A percentile compares a stretch with the other conserved stretches of the same genome.
These are phyloP conservation scores for Tortrix viridana DNA, from an alignment of 2,888 invertebrate species.

Conservation along the genomic window DNA sequence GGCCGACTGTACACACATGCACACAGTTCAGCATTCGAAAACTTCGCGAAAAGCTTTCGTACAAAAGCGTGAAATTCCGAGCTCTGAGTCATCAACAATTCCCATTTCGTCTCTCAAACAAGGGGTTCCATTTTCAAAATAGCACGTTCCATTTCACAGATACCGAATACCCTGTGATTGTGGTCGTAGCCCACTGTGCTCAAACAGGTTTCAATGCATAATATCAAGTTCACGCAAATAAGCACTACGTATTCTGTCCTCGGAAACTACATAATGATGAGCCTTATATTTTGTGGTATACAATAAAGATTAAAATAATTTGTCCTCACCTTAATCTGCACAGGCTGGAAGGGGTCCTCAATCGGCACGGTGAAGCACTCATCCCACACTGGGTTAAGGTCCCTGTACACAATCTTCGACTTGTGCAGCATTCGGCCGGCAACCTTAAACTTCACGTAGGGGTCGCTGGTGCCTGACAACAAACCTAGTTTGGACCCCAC, in stretches of 20 bases:
- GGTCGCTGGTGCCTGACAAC: constrained; percentile 96
- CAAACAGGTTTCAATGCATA: too few relatives aligned
- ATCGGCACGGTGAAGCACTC: constrained; percentile 96
- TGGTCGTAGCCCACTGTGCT: too few relatives aligned
- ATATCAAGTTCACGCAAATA: too few relatives aligned
- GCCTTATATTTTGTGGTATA: too few relatives aligned
- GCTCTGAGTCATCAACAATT: too few relatives aligned
- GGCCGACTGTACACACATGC: too few relatives aligned
- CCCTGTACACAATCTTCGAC: constrained; percentile 96
- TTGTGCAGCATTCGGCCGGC: constrained; percentile 95
- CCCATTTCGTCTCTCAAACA: not conserved
- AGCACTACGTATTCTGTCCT: too few relatives aligned
- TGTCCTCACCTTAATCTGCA: constrained; percentile 90
- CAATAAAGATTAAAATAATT: not conserved
- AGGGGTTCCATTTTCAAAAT: constrained; percentile 9
- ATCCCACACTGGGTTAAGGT: constrained; percentile 99
- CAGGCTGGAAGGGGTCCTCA: constrained; percentile 94
- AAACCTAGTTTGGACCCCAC: constrained; percentile 79
- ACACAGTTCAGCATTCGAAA: too few relatives aligned
- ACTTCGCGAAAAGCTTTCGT: too few relatives aligned
- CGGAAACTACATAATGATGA: too few relatives aligned
- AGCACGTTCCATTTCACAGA: not conserved
- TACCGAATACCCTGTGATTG: too few relatives aligned
- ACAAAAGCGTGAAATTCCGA: too few relatives aligned
- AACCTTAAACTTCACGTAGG: constrained; percentile 98